A percentile compares a stretch with the other conserved stretches of the same genome.
phyloP scores from a whole-genome alignment of 1,140 invertebrate genomes.

The Calycopis cecrops region DNA sequence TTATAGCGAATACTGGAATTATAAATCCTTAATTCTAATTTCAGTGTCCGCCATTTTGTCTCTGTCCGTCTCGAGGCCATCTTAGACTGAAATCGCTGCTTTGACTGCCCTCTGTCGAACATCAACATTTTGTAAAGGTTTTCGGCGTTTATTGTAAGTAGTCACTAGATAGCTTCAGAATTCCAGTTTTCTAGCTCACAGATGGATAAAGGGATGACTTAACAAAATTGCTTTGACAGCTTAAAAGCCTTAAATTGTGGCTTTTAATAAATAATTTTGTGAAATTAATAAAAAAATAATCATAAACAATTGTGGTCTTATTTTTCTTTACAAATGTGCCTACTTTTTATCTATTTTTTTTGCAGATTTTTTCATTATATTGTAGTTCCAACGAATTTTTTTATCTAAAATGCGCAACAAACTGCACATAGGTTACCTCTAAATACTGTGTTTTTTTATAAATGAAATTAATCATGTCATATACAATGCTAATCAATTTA shows the following conservation, averaged over 20 bases:
- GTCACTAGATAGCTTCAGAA: constrained; percentile 64
- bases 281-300: constrained; percentile 73
- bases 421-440: too few relatives aligned
- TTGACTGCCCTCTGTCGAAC: constrained; percentile 56
- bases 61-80: constrained; percentile 23
- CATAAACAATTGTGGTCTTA: constrained; percentile 47
- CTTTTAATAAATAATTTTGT: constrained; percentile 74
- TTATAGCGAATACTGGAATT: constrained; percentile 3
- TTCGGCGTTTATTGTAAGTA: constrained; percentile 64
- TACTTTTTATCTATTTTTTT: too few relatives aligned
- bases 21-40: not conserved
- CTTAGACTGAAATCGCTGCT: constrained; percentile 47
- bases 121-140: constrained; percentile 67
- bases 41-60: constrained; percentile 5
- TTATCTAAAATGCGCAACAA: too few relatives aligned
- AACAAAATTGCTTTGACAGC: constrained; percentile 65
- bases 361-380: too few relatives aligned
- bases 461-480: too few relatives aligned
- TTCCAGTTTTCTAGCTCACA: constrained; percentile 56
- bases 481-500: too few relatives aligned
- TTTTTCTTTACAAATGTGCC: constrained; percentile 17
- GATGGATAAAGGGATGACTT: constrained; percentile 41
- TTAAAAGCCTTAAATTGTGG: constrained; percentile 73
- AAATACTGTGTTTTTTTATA: too few relatives aligned
- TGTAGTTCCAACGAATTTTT: too few relatives aligned